Evolutionary conservation across 1,140 invertebrate species (phyloP).

Genomic region (Samia ricini): DNA sequence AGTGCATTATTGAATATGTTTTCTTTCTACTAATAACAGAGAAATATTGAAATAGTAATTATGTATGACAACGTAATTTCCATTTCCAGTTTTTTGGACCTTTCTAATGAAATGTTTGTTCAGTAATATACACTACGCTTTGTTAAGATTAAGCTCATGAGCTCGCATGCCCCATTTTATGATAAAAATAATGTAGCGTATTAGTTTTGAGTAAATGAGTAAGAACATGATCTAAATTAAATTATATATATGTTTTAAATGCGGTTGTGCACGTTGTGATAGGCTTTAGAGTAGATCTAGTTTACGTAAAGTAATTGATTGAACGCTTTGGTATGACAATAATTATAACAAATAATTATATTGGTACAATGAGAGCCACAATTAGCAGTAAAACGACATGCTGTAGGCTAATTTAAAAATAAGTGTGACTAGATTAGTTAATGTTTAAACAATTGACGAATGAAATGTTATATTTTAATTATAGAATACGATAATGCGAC

Average conservation of each 20-base stretch:
- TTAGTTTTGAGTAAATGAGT: not conserved
- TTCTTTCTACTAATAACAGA: no score
- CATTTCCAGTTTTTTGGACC: no score
- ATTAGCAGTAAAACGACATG: not conserved
- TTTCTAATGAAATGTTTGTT: not conserved
- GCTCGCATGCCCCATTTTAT: not conserved
- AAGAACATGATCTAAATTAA: not conserved
- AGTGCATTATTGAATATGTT: no score
- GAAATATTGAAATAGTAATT: no score
- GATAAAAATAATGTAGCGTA: not conserved
- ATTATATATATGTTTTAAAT: not conserved
- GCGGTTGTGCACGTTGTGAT: not conserved
- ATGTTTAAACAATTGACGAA: not conserved
- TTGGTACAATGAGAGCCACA: not conserved
- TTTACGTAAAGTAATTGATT: not conserved
- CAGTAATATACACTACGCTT: not conserved
- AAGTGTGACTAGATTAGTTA: not conserved
- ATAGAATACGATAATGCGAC: not conserved
- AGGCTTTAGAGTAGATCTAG: not conserved
- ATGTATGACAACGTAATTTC: no score
- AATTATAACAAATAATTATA: not conserved
- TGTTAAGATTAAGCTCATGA: not conserved
- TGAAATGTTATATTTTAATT: not conserved
- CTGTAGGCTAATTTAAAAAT: not conserved
- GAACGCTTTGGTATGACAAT: not conserved